These are phyloP conservation scores for Drosophila anomalata DNA, from an alignment of 2,888 invertebrate genomes.

Conservation along the genomic window DNA sequence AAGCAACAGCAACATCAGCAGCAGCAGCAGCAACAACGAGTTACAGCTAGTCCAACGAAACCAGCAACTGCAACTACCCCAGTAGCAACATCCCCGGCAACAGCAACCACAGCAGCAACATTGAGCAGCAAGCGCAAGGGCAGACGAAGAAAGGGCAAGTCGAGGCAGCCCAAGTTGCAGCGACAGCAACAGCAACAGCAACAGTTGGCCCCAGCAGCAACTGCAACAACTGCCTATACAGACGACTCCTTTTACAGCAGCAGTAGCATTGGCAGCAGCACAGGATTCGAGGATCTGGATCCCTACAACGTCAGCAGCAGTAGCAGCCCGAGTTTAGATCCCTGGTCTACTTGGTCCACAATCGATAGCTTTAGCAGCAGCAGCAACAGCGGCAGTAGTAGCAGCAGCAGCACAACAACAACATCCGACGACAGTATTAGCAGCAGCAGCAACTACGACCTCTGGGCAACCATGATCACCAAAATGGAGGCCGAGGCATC, in stretches of 20 bases:
- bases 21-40: constrained; percentile 58
- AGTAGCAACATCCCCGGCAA: constrained; percentile 50
- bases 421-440: constrained; percentile 70
- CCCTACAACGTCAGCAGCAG: constrained; percentile 47
- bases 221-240: constrained; percentile 51
- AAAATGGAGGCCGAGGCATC: constrained; percentile 62
- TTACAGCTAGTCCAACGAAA: constrained; percentile 45
- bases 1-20: constrained; percentile 58
- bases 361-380: constrained; percentile 54
- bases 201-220: constrained; percentile 50
- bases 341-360: constrained; percentile 69
- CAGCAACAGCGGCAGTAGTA: constrained; percentile 27
- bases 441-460: constrained; percentile 60
- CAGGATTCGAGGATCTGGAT: constrained; percentile 56
- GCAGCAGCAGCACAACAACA: constrained; percentile 59
- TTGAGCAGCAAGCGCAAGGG: constrained; percentile 77
- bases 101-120: constrained; percentile 64
- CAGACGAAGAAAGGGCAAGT: constrained; percentile 76
- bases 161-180: constrained; percentile 27
- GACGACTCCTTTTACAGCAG: constrained; percentile 30
- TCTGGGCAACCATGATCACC: constrained; percentile 61
- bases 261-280: constrained; percentile 46
- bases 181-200: constrained; percentile 42
- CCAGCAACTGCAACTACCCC: constrained; percentile 42
- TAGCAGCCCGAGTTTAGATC: constrained; percentile 52